phyloP scores from a whole-genome alignment of 2,888 invertebrate species.

The Noctua janthina region DNA sequence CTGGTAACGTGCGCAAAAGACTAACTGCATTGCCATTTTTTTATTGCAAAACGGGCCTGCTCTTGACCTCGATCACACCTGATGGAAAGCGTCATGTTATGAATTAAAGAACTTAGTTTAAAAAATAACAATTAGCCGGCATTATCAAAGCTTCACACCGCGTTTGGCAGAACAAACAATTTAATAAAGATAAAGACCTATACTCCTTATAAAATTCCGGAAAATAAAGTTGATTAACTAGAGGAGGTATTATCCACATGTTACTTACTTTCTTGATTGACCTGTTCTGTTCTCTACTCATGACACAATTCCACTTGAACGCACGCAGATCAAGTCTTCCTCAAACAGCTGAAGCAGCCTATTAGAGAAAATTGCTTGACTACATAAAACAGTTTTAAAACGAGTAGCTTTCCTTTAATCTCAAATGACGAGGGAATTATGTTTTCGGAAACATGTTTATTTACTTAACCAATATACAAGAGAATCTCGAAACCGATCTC shows the following conservation, averaged over 20 bases:
- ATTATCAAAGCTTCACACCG: not conserved
- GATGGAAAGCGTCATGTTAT: too few relatives aligned
- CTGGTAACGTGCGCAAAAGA: too few relatives aligned
- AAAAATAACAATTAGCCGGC: too few relatives aligned
- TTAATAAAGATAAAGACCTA: not conserved
- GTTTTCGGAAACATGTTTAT: conserved; percentile 20
- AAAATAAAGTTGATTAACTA: not conserved
- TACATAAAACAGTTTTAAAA: conserved; percentile 2
- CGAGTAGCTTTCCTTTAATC: conserved; percentile 10
- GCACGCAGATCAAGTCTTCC: not conserved
- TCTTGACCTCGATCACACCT: too few relatives aligned
- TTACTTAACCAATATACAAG: conserved; percentile 21
- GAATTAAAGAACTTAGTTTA: too few relatives aligned
- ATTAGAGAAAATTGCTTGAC: conserved; percentile 13
- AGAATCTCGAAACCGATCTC: conserved; percentile 22
- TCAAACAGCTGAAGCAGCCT: conserved; percentile 18
- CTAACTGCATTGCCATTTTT: too few relatives aligned
- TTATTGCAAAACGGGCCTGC: too few relatives aligned
- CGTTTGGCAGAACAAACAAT: conserved; percentile 1
- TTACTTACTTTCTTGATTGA: not conserved
- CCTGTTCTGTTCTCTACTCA: too few relatives aligned
- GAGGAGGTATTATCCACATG: not conserved
- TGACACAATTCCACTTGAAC: not conserved
- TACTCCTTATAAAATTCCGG: too few relatives aligned
- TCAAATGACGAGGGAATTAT: conserved; percentile 7